phyloP scores from a whole-genome alignment of 2,888 invertebrate species.

The Lathronympha strigana region DNA sequence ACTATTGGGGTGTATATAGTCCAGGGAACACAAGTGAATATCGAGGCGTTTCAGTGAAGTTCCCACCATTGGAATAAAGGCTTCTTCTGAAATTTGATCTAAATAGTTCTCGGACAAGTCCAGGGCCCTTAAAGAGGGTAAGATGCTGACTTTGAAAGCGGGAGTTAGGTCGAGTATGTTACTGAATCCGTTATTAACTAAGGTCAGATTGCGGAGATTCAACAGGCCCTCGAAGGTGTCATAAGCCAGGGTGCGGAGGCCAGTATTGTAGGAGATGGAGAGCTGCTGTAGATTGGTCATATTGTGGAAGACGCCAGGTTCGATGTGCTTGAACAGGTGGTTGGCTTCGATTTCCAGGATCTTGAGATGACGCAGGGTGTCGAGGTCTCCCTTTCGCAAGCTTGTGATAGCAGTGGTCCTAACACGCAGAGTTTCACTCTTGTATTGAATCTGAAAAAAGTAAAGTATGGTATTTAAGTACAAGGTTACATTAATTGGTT shows the following conservation, averaged over 20 bases:
- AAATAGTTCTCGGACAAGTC: slow-evolving; percentile 83
- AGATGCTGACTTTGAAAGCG: slow-evolving; percentile 66
- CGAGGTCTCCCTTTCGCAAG: slow-evolving; percentile 72
- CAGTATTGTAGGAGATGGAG: slow-evolving; percentile 83
- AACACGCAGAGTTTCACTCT: slow-evolving; percentile 71
- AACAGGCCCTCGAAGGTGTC: slow-evolving; percentile 79
- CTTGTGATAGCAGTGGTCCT: slow-evolving; percentile 77
- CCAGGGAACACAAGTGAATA: slow-evolving; percentile 80
- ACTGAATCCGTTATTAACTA: slow-evolving; percentile 83
- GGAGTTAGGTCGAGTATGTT: slow-evolving; percentile 71
- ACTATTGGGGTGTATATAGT: slow-evolving; percentile 78
- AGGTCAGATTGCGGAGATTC: slow-evolving; percentile 75
- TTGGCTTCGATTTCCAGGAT: slow-evolving; percentile 83
- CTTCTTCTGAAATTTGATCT: slow-evolving; percentile 65
- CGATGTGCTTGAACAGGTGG: slow-evolving; percentile 73
- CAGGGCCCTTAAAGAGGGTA: slow-evolving; percentile 76
- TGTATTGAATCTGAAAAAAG: slow-evolving; percentile 66
- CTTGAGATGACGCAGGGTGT: slow-evolving; percentile 64
- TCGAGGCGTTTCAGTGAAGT: slow-evolving; percentile 73
- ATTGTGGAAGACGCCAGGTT: slow-evolving; percentile 77
- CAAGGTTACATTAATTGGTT: too few species aligned
- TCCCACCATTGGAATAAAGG: slow-evolving; percentile 77
- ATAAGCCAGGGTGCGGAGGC: slow-evolving; percentile 69
- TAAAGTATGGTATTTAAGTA: too few species aligned
- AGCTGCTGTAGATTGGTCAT: slow-evolving; percentile 76